Base-by-base conservation (phyloP, 2,113 vertebrate species). In the Marmota monax region DNA sequence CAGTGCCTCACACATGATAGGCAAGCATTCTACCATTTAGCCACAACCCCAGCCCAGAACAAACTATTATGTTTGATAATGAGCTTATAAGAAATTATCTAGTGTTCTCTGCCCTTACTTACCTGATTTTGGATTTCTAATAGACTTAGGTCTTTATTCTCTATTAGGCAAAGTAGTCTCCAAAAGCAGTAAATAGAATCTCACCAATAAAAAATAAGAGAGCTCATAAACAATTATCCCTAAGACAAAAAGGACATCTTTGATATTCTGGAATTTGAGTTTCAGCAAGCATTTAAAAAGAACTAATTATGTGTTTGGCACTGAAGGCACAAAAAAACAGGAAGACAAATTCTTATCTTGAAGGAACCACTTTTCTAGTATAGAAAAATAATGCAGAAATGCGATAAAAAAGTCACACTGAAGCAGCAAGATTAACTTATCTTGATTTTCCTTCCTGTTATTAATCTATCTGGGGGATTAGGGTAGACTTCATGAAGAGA, bases 251-350 rank as follows among this genome's bases (percentile, higher is more conserved):
- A 82, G 61, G 10, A 34, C 22, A 70, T 34, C 16, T 77, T 77
- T 39, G 22, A 42, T 87, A 45, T 48, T 88, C 79, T 67, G 39
- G 53, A 58, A 37, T 51, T 16, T 78, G 9, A 51, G 17, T 90
- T 74, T 96, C 56, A 61, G 17, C 37, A 22, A 27, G 22, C 56
- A 37, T 90, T 92, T 96, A 39, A 53, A 89, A 67, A 94, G n/a
- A 23, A 76, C 61, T 86, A 72, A 88, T 80, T 94, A 74, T 63
- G 29, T 53, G 51, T 53, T 53, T 53, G 51, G 51, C 51, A 53
- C 51, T 53, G 51, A 53, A 48, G n/a, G 2, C 9, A 17, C 67
- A 29, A 34, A 72, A 86, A 86, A 86, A 37, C 6, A 20, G 13
- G 14, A 95, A 72, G 88, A 77, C 63, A 63, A 77, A 69, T 72